A percentile compares a stretch with the other conserved stretches of the same genome.
These are phyloP conservation scores for Mythimna loreyi DNA, from an alignment of 2,888 invertebrate genomes.

Conservation along the genomic window DNA sequence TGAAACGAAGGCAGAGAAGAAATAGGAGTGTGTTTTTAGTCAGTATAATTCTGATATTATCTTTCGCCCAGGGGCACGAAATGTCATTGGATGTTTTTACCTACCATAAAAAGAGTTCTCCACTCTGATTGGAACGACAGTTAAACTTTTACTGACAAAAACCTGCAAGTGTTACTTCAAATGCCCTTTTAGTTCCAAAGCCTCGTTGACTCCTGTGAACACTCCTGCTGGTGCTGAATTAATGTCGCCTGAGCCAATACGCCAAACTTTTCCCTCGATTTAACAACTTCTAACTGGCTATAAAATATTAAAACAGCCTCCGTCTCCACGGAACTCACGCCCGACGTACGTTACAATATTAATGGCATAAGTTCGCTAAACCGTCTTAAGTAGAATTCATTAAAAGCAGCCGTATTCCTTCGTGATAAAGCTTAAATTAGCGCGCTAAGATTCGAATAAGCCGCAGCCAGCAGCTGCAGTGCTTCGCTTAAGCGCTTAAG, in stretches of 20 bases:
- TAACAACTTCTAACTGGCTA: conserved; percentile 32
- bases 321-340: conserved; percentile 22
- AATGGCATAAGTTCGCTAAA: conserved; percentile 51
- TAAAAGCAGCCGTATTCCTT: conserved; percentile 24
- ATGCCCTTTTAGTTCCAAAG: no score
- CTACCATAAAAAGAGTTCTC: no score
- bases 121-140: no score
- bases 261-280: conserved; percentile 35
- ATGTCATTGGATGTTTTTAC: no score
- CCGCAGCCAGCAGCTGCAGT: conserved; percentile 54
- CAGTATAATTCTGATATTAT: no score
- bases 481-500: conserved; percentile 56
- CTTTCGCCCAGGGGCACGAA: no score
- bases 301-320: conserved; percentile 47
- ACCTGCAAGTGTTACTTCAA: no score
- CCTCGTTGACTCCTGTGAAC: no score
- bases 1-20: no score
- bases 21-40: no score
- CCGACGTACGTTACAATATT: conserved; percentile 48
- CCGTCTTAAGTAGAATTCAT: conserved; percentile 34
- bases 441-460: conserved; percentile 27
- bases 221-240: not conserved
- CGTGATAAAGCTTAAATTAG: conserved; percentile 42
- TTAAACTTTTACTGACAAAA: no score
- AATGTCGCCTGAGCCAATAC: conserved; percentile 4